These are phyloP conservation scores for Parus major DNA, from an alignment of 2,113 vertebrate genomes.

Conservation along the genomic window DNA sequence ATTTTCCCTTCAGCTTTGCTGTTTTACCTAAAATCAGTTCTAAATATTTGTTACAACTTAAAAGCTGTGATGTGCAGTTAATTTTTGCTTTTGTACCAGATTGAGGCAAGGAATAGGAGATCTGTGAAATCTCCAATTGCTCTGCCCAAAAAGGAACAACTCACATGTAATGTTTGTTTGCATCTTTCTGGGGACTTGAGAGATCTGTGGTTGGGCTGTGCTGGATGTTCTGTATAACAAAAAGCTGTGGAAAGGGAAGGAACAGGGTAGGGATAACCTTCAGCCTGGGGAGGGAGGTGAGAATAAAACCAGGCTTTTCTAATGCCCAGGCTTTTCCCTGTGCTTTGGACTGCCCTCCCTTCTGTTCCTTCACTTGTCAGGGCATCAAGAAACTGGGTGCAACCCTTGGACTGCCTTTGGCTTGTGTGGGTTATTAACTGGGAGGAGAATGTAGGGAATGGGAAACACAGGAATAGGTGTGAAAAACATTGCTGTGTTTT, in stretches of 20 bases:
- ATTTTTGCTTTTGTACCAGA: neutral
- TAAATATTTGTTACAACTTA: neutral
- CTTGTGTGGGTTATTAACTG: neutral
- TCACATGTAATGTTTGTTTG: neutral
- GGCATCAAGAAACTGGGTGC: neutral
- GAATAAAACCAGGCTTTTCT: neutral
- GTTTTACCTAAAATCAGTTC: neutral
- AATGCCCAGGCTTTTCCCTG: neutral
- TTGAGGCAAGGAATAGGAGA: neutral
- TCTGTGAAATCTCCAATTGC: neutral
- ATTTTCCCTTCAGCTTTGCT: neutral
- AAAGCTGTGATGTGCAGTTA: neutral
- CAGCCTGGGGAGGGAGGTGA: neutral
- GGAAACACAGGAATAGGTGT: neutral
- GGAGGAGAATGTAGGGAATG: accelerated
- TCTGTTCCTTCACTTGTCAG: neutral
- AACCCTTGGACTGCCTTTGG: neutral
- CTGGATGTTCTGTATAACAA: neutral
- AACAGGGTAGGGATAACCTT: neutral
- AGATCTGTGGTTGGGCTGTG: neutral
- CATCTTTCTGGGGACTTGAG: neutral
- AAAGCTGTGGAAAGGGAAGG: neutral
- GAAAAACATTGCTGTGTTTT: neutral
- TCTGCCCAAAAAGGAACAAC: neutral
- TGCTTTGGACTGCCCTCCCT: neutral